Base-by-base conservation (phyloP, 2,888 invertebrate species). In the Microctonus brassicae region DNA sequence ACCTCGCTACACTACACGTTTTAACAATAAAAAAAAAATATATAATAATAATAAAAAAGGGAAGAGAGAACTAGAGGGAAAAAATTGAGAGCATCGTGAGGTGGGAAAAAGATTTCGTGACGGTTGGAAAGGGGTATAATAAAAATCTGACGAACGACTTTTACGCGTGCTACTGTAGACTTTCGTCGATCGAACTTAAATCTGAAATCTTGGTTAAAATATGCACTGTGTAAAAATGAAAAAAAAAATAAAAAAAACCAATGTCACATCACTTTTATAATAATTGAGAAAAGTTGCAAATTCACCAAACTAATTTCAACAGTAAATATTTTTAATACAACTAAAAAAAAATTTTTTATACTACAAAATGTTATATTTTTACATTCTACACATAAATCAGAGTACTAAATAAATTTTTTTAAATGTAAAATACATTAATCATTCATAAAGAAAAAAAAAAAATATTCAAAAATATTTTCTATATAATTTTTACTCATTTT, bases 91-190 rank as follows among this genome's bases (percentile, higher is more conserved):
- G 26, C 55, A 55, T 55, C 55, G 62, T 42, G 53, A 24, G 39
- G 47, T 33, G 10, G 26, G 47, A 24, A 47, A 24, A 69, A 47
- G 55, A 42, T 26, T 58, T 34, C 34, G 63, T 42, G 42, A 67
- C 58, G 53, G 34, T 17, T 20, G 33, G 36, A 33, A 67, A 20
- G 69, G 33, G 29, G 34, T 57, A 69, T 58, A 69, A 72, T 73
- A 73, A 73, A 75, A 73, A 72, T 73, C 73, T 66, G 64, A 68
- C 68, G 64, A 71, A 75, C 69, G 70, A 71, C 69, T 71, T 63
- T 71, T 62, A 73, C 73, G 69, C 75, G 73, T 71, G 73, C 73
- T 71, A 47, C 71, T 58, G 66, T 39, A 61, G 65, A 39, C 65
- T 57, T 47, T n/a, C n/a, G 26, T 63, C 70, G 61, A 70, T 68